Evolutionary conservation across 2,113 vertebrate species (phyloP).

Genomic region (Sigmodon hispidus): DNA sequence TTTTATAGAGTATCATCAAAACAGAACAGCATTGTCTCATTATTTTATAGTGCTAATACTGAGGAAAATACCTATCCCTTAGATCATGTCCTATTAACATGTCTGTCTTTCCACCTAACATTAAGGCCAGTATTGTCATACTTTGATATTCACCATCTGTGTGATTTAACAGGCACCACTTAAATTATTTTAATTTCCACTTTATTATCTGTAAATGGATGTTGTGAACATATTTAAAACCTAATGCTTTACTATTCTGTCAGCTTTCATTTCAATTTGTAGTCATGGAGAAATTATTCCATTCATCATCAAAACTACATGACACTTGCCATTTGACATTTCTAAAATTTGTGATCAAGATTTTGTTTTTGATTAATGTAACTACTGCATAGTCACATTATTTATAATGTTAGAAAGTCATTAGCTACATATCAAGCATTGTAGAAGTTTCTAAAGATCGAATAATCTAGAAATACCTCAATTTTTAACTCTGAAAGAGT

Average conservation of each 20-base stretch:
- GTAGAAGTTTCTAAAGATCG: not conserved
- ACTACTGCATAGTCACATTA: conserved; percentile 46
- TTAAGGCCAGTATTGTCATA: not conserved
- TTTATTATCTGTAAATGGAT: conserved; percentile 56
- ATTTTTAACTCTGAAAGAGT: not conserved
- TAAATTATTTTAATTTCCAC: conserved; percentile 65
- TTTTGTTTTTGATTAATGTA: conserved; percentile 63
- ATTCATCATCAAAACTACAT: conserved; percentile 62
- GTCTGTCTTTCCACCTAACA: not conserved
- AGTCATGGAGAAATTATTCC: conserved; percentile 49
- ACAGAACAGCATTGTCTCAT: not conserved
- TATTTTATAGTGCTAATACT: not conserved
- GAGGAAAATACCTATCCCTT: not conserved
- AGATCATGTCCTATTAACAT: not conserved
- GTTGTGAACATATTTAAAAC: conserved; percentile 55
- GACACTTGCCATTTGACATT: conserved; percentile 49
- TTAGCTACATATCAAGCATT: not conserved
- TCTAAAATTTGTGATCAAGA: conserved; percentile 57
- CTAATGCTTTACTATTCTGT: conserved; percentile 44
- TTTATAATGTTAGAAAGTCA: conserved; percentile 51
- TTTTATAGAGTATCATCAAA: not conserved
- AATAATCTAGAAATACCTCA: conserved; percentile 4
- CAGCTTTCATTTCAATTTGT: conserved; percentile 56
- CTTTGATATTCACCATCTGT: conserved; percentile 23
- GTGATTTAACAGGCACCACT: conserved; percentile 33